Conservation (phyloP, 2,113 vertebrate species). For the Oryzias melastigma region DNA sequence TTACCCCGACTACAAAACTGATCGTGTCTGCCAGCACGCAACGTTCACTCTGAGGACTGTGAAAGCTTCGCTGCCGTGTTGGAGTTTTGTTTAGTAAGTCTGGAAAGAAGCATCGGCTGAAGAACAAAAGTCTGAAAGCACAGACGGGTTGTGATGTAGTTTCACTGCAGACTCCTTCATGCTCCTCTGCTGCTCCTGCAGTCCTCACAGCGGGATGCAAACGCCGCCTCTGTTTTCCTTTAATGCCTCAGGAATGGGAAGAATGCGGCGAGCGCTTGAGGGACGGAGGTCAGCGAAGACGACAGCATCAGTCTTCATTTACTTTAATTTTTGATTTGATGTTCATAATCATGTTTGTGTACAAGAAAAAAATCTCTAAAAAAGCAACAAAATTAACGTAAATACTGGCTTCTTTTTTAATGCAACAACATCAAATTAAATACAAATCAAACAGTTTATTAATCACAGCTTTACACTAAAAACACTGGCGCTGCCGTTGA, state of each 20-base stretch:
- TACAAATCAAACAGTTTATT: constrained; percentile 6
- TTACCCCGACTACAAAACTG: constrained; percentile 6
- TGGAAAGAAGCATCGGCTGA: no score
- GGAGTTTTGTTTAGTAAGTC: no score
- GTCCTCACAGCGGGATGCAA: constrained; percentile 13
- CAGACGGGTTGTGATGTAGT: constrained; percentile 25
- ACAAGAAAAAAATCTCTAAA: constrained; percentile 12
- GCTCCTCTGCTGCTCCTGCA: constrained; percentile 17
- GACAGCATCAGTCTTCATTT: background rate
- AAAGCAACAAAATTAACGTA: constrained; percentile 23
- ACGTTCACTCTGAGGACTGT: no score
- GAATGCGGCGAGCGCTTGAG: constrained; percentile 12
- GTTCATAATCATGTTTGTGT: background rate
- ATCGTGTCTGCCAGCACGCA: constrained; percentile 8
- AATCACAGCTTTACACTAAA: constrained; percentile 1
- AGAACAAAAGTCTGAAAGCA: constrained; percentile 34
- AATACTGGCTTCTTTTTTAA: background rate
- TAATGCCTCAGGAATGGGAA: constrained; percentile 22
- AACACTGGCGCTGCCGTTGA: no score
- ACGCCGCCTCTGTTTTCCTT: constrained; percentile 12
- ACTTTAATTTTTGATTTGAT: no score
- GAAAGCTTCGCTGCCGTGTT: no score
- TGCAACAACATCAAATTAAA: constrained; percentile 11
- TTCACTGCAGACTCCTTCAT: background rate
- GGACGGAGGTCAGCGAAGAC: constrained; percentile 13